Evolutionary conservation across 92 coral and sea anemone species (phyloP).

Genomic region (Pocillopora grandis): DNA sequence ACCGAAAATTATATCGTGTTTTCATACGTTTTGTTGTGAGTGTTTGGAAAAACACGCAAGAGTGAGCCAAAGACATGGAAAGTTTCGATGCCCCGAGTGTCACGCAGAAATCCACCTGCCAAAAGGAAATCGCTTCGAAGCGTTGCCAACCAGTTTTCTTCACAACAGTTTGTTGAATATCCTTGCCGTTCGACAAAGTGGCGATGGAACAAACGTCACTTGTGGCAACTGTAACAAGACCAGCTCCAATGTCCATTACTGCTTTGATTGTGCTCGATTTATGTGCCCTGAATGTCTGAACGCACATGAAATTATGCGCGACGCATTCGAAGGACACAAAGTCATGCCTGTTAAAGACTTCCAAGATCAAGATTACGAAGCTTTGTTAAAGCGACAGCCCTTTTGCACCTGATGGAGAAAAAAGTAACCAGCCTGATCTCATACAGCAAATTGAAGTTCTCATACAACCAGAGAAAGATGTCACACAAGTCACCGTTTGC

Average conservation of each 20-base stretch:
- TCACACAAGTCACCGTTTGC: neutral
- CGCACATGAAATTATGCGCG: slow-evolving; percentile 27
- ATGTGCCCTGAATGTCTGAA: slow-evolving; percentile 23
- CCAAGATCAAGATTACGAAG: neutral
- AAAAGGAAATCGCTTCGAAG: too few species aligned
- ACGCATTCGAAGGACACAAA: neutral
- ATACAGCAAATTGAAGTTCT: neutral
- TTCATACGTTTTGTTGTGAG: too few species aligned
- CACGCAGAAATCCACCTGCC: too few species aligned
- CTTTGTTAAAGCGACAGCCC: neutral
- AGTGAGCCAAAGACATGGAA: too few species aligned
- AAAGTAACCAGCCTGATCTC: neutral
- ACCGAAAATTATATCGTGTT: slow-evolving; percentile 10
- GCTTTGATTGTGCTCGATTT: slow-evolving; percentile 34
- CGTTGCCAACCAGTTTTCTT: neutral
- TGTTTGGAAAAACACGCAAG: too few species aligned
- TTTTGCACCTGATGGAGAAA: slow-evolving; percentile 11
- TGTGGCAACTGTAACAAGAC: neutral
- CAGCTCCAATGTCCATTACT: slow-evolving; percentile 5
- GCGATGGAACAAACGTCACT: slow-evolving; percentile 13
- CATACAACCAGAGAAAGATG: neutral
- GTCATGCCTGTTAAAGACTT: neutral
- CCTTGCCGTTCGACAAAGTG: slow-evolving; percentile 17
- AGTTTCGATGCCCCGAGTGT: too few species aligned
- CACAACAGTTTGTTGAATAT: slow-evolving; percentile 20